Evolutionary conservation across 53 echinoderm and acorn worm genomes (phyloP), one percentile per base, ranked within the genome.

Genomic region (Hippasteria phrygiana): DNA sequence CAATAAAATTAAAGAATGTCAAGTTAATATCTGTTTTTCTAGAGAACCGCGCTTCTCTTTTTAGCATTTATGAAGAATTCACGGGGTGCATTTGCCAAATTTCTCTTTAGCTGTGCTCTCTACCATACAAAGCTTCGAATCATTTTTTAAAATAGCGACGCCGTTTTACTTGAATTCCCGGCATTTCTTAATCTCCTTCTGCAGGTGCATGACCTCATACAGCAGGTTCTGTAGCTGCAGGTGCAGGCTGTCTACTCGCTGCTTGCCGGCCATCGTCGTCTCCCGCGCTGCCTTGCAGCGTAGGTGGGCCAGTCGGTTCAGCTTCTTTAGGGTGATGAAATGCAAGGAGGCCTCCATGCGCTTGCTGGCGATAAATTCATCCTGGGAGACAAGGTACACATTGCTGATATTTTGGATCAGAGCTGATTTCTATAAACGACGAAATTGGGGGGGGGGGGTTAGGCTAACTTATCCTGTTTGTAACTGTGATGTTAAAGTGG

Each of bases 131-230:
- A n/a, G n/a, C n/a, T n/a, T n/a, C n/a, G n/a, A n/a, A n/a, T n/a
- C n/a, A n/a, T n/a, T n/a, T n/a, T 11, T 38, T 38, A 2, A 5
- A 54, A 20, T 18, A 54, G 3, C 26, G 26, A n/a, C 59, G 46
- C 46, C 9, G 35, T 53, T 54, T 91, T 87, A 97, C 98, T 97
- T 93, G 91, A 97, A 97, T 74, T 97, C 98, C 12, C 94, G 75
- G 62, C 98, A 97, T 70, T 97, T 97, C 54, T 92, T 97, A 88
- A 97, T 95, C 56, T 97, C 98, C 55, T 95, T 95, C 91, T 97
- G 95, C 22, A 97, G 83, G 86, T 97, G 95, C 98, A 97, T 97
- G 87, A 97, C 95, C 71, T 97, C 98, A 83, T 97, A 97, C 62
- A 97, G 93, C 16, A 97, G 91, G 76, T 97, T 97, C 85, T 95